Evolutionary conservation across 2,797 vertebrate genomes (phyloP), one percentile per base, ranked within the genome.

Genomic region (Sebastes itinus): DNA sequence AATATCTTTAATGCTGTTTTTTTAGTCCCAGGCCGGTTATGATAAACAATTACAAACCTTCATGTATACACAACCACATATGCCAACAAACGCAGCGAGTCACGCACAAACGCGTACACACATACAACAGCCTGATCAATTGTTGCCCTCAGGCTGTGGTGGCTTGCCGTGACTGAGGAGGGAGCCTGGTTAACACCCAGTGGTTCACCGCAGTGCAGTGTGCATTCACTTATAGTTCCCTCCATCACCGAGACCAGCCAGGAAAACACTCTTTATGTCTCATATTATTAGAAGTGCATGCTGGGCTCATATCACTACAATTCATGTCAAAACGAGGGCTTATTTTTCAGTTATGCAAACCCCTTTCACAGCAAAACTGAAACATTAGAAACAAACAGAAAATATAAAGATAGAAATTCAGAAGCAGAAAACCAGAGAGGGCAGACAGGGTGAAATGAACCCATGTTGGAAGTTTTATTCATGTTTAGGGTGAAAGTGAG

Each of bases 181-280:
- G 75, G 66, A 84, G 83, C 52, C 75, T 87, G 82, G 85, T 89
- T 85, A 80, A 84, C 87, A 92, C 72, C 88, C 88, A 88, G 87
- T 67, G 82, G 81, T 85, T 87, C 84, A 87, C 89, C 87, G 89
- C 91, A 90, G 87, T 91, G 89, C 85, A 88, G 78, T 66, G 77
- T 80, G 76, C 71, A 76, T 60, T 62, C 87, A 77, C 63, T 81
- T 72, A 58, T 60, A 56, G 52, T 62, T 76, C 58, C 68, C 81
- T 76, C 62, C 59, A 78, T 81, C 69, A 83, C 61, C 65, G 52
- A 77, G 25, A 69, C 67, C 76, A 73, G 69, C 18, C 73, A 67
- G 49, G 72, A 58, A 70, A 75, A 54, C 27, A 66, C 23, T 63
- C 58, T 42, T 55, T 16, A 68, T 32, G 25, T 49, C 9, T 73